Conservation (phyloP, 2,888 invertebrate species). For the Trichogramma evanescens region DNA sequence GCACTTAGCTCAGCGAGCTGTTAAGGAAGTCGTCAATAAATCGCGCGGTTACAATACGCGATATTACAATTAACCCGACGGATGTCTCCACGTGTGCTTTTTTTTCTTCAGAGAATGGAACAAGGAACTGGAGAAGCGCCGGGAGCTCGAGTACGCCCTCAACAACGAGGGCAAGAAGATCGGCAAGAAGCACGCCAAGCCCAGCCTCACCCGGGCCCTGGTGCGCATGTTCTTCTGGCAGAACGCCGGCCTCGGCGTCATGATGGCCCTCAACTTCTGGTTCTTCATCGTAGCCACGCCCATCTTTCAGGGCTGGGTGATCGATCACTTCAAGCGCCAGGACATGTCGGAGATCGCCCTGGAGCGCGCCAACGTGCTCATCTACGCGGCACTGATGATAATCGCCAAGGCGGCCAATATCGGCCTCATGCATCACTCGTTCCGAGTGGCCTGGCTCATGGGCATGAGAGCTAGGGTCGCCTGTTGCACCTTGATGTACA, state of each 20-base stretch:
- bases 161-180: conserved; percentile 25
- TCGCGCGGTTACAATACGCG: neutral
- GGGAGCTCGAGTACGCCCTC: conserved; percentile 21
- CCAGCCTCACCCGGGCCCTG: conserved; percentile 47
- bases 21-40: neutral
- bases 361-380: neutral
- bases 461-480: conserved; percentile 64
- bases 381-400: conserved; percentile 40
- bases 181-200: conserved; percentile 24
- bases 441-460: conserved; percentile 41
- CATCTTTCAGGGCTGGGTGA: conserved; percentile 32
- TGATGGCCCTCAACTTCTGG: conserved; percentile 18
- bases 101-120: conserved; percentile 45
- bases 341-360: neutral
- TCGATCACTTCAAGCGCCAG: conserved; percentile 31
- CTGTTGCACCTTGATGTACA: conserved; percentile 60
- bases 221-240: conserved; percentile 43
- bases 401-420: conserved; percentile 41
- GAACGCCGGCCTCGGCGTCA: conserved; percentile 25
- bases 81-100: neutral
- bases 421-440: conserved; percentile 46
- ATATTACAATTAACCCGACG: neutral
- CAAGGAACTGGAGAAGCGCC: conserved; percentile 39
- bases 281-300: conserved; percentile 26
- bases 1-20: no score